Conservation (phyloP, 2,113 vertebrate genomes). For the Oncorhynchus gorbuscha region DNA sequence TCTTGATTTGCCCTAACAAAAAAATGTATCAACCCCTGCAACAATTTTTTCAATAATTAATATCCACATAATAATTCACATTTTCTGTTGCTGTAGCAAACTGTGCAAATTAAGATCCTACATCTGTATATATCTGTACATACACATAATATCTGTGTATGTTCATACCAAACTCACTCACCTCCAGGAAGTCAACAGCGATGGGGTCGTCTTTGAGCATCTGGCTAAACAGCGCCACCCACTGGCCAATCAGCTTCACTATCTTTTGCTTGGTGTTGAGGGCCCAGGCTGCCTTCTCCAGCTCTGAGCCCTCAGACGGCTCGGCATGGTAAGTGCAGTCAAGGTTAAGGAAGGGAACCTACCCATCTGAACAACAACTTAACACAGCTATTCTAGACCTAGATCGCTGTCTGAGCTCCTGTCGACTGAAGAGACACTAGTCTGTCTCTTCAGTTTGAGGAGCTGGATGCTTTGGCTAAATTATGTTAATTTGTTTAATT, state of each 20-base stretch:
- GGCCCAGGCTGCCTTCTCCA: slow-evolving; percentile 81
- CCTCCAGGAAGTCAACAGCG: slow-evolving; percentile 84
- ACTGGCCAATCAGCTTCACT: slow-evolving; percentile 84
- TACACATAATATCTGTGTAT: not conserved
- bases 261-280: slow-evolving; percentile 86
- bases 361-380: slow-evolving; percentile 54
- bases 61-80: too few species aligned
- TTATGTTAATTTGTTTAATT: not conserved
- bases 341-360: slow-evolving; percentile 72
- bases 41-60: too few species aligned
- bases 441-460: not conserved
- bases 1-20: too few species aligned
- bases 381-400: not conserved
- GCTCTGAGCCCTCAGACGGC: slow-evolving; percentile 81
- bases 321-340: slow-evolving; percentile 80
- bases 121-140: not conserved
- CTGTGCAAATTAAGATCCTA: too few species aligned
- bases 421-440: not conserved
- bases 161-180: slow-evolving; percentile 73
- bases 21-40: too few species aligned
- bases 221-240: slow-evolving; percentile 84
- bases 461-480: not conserved
- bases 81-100: too few species aligned
- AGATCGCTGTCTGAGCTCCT: not conserved
- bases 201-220: slow-evolving; percentile 81